phyloP scores from a whole-genome alignment of 2,888 invertebrate species.

The Caenorhabditis sp. region DNA sequence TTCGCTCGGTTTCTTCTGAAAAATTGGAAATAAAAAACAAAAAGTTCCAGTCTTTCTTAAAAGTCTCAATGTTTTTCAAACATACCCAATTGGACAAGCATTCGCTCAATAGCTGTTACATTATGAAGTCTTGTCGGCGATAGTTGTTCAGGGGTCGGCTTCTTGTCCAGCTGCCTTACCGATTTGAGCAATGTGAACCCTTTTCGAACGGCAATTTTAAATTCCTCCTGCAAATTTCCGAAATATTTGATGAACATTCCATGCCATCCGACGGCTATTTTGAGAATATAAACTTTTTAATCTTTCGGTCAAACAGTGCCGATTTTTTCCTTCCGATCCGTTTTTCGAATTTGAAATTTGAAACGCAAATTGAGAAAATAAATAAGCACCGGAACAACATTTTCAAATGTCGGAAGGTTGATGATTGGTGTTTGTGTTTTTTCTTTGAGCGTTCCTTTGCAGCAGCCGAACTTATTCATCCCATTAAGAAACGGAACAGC shows the following conservation, averaged over 20 bases:
- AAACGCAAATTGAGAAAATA: conserved; percentile 19
- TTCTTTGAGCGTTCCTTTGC: conserved; percentile 16
- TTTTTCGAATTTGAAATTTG: conserved; percentile 13
- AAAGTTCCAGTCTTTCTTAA: too few species aligned
- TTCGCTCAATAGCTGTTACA: conserved; percentile 95
- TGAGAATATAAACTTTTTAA: conserved; percentile 23
- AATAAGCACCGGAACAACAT: conserved; percentile 18
- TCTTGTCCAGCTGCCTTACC: conserved; percentile 84
- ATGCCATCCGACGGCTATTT: not conserved
- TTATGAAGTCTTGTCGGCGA: conserved; percentile 86
- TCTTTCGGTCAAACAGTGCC: conserved; percentile 7
- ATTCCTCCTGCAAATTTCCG: conserved; percentile 88
- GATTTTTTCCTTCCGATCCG: not conserved
- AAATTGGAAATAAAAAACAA: too few species aligned
- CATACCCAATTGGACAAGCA: conserved; percentile 80
- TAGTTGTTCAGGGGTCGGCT: conserved; percentile 78
- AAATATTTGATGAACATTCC: too few species aligned
- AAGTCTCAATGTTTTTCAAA: too few species aligned
- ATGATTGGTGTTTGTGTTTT: not conserved
- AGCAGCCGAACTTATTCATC: conserved; percentile 2
- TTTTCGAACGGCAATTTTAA: conserved; percentile 91
- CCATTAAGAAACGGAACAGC: conserved; percentile 29
- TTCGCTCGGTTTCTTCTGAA: conserved; percentile 88
- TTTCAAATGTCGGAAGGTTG: conserved; percentile 8
- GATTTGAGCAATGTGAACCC: conserved; percentile 91